These are phyloP conservation scores for Halcyon leucocephala DNA, from an alignment of 2,797 vertebrate species.

Conservation along the genomic window DNA sequence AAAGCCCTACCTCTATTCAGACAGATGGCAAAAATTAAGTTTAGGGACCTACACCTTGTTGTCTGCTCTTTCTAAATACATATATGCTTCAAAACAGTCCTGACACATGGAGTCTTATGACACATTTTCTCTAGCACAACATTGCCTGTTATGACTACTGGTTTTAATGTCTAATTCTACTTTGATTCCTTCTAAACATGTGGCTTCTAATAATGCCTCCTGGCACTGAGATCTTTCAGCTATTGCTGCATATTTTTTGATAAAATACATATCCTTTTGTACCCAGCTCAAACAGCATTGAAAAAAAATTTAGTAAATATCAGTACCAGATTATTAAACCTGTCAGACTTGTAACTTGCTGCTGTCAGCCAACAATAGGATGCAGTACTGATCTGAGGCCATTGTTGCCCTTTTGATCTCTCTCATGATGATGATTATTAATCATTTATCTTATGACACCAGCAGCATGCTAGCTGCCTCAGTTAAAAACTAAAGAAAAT, in stretches of 20 bases:
- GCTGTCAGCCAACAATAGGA: not conserved
- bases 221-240: not conserved
- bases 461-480: not conserved
- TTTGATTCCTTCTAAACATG: not conserved
- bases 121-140: not conserved
- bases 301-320: not conserved
- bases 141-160: not conserved
- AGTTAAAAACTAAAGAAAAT: not conserved
- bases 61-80: not conserved
- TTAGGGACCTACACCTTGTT: not conserved
- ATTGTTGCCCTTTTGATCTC: not conserved
- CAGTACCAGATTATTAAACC: not conserved
- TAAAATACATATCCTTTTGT: not conserved
- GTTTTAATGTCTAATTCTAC: not conserved
- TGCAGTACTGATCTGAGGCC: not conserved
- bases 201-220: not conserved
- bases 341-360: not conserved
- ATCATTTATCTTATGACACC: conserved; percentile 4
- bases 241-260: not conserved
- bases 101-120: not conserved
- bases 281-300: not conserved
- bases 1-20: not conserved
- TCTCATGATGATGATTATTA: not conserved
- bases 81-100: not conserved
- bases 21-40: not conserved